Base-by-base conservation (phyloP, 1,140 invertebrate genomes). In the Euwallacea similis region DNA sequence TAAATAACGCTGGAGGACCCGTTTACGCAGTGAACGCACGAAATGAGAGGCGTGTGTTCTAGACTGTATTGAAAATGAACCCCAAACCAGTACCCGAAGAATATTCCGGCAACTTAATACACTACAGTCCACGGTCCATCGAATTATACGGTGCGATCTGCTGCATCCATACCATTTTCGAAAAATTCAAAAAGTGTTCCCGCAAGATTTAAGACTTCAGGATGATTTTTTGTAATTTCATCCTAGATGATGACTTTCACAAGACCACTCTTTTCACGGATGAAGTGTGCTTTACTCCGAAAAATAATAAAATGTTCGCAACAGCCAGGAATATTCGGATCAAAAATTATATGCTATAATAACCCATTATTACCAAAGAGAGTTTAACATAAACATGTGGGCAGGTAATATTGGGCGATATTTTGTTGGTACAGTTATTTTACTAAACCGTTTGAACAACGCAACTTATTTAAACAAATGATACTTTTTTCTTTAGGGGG, bases 191-290 rank as follows among this genome's bases (percentile, higher is more conserved):
- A 8, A 56, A 21, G 2, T 56, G 16, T 16, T 56, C 4, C 54
- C 13, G 13, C 60, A 44, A 63, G 15, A 63, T 8, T 15, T 21
- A n/a, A 63, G 44, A 46, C 1, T 44, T 42, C n/a, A n/a, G n/a
- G n/a, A n/a, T n/a, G n/a, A 50, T 65, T 65, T 63, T 65, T 65
- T 65, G 63, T 33, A 53, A 50, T 65, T 13, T 65, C 47, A 65
- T 65, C 50, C 41, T 65, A 7, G 33, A 41, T 11, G 21, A 42
- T 33, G n/a, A n/a, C 15, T 65, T 65, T 21, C 15, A 65, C 44
- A 65, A 11, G 41, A 65, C 9, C 8, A 42, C 41, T 15, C 33
- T 65, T 65, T 65, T 65, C 47, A 65, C 46, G n/a, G 46, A 65
- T 54, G 46, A 65, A 54, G 50, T 16, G 11, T 8, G 63, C 47